Evolutionary conservation across 2,797 vertebrate species (phyloP), one percentile per base, ranked within the genome.

Genomic region (Threskiornis aethiopicus): DNA sequence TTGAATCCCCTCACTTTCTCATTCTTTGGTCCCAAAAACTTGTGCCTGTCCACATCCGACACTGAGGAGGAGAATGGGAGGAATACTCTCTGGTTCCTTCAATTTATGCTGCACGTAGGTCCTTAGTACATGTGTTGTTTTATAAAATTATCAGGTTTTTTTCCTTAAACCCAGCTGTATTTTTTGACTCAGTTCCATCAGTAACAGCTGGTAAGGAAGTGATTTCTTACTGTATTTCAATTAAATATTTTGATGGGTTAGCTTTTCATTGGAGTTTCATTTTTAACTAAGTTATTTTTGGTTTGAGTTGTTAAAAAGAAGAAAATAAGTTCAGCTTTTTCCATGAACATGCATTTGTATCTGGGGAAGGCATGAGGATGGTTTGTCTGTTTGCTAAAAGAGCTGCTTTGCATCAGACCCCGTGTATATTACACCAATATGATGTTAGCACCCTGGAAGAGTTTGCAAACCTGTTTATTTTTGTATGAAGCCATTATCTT

Each of bases 171-270:
- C 16, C 16, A 33, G 72, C 75, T 71, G 57, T 64, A 93, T 31
- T 44, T 90, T 92, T 90, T 95, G 69, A 82, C 35, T 84, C 10
- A 42, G 29, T 93, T 93, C 52, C 59, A 47, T 47, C 20, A 70
- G 62, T 72, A 62, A 37, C 71, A 94, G 54, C 58, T 93, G 51
- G 13, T 58, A 84, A 91, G 54, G 46, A 86, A 88, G 10, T 16
- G 20, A 71, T 95, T 88, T 92, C 65, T 87, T 78, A 16, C 14
- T 61, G 8, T 71, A 89, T 86, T 96, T 94, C 35, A 89, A 26
- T 84, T 69, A 93, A 92, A 95, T 71, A 91, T 94, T 93, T 85
- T 54, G 29, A 54, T 75, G 24, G 4, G 67, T 95, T 93, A 75
- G 33, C 35, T 91, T 89, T 89, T 83, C 13, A 37, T 52, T 79